Conservation (phyloP, 2,113 vertebrate genomes). For the Rhea pennata region DNA sequence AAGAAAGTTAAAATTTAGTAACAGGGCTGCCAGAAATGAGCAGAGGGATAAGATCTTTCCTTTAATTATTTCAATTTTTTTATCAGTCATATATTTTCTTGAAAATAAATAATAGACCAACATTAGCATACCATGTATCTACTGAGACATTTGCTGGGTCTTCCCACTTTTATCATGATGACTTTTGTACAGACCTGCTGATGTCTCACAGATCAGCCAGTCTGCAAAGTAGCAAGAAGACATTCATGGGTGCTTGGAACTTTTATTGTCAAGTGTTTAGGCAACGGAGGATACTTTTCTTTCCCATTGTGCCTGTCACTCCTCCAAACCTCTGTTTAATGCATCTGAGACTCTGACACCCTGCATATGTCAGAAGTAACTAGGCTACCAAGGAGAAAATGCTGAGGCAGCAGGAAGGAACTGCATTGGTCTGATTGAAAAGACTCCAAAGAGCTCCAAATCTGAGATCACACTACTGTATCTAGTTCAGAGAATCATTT, state of each 20-base stretch:
- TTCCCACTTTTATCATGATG: neutral
- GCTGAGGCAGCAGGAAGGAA: neutral
- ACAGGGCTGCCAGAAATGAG: slow-evolving; percentile 35
- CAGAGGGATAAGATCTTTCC: slow-evolving; percentile 30
- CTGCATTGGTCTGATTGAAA: neutral
- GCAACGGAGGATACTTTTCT: neutral
- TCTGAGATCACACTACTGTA: neutral
- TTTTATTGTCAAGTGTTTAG: neutral
- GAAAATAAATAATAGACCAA: slow-evolving; percentile 28
- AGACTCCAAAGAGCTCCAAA: neutral
- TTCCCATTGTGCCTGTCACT: neutral
- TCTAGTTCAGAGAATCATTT: neutral
- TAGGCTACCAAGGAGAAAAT: neutral
- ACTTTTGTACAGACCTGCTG: neutral
- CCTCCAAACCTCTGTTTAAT: neutral
- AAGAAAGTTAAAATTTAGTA: neutral
- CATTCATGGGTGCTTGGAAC: neutral
- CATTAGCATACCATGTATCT: neutral
- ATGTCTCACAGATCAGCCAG: neutral
- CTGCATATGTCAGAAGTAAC: neutral
- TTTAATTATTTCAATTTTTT: neutral
- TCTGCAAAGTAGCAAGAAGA: neutral
- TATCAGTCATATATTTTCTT: slow-evolving; percentile 26
- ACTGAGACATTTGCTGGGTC: neutral
- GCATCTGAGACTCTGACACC: neutral